A percentile compares a stretch with the other conserved stretches of the same genome.
These are phyloP conservation scores for Ceyx melanurus DNA, from an alignment of 2,113 vertebrate genomes.

Conservation along the genomic window DNA sequence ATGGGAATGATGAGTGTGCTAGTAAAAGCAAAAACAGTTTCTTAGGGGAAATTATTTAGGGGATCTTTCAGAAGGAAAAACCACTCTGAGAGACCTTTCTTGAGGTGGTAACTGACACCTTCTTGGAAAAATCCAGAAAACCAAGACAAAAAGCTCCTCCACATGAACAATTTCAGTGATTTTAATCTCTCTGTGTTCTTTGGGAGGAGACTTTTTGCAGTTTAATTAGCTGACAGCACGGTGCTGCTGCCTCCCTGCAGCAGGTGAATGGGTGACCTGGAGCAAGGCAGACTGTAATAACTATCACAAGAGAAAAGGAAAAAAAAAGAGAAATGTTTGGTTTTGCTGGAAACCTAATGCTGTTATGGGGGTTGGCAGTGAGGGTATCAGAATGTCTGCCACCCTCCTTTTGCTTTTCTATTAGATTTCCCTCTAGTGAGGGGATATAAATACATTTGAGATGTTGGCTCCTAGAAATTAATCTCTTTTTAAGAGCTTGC, in stretches of 20 bases:
- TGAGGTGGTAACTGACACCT: neutral
- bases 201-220: neutral
- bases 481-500: neutral
- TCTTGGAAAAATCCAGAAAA: neutral
- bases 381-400: neutral
- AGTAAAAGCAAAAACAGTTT: neutral
- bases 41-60: neutral
- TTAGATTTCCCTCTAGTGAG: neutral
- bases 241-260: neutral
- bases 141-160: neutral
- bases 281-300: neutral
- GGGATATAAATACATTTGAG: neutral
- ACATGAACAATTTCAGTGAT: neutral
- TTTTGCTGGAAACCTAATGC: neutral
- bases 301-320: no score
- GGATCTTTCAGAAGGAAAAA: neutral
- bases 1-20: neutral
- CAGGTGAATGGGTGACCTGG: neutral
- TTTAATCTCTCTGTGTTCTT: constrained; percentile 12
- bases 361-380: neutral
- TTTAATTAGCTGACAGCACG: neutral
- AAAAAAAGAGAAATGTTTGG: neutral
- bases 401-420: neutral
- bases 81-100: neutral
- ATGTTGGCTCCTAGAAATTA: neutral